Percentiles rank a stretch among this genome's conserved stretches.
Conservation (phyloP, 2,888 invertebrate genomes). For the Cerastis leucographa region DNA sequence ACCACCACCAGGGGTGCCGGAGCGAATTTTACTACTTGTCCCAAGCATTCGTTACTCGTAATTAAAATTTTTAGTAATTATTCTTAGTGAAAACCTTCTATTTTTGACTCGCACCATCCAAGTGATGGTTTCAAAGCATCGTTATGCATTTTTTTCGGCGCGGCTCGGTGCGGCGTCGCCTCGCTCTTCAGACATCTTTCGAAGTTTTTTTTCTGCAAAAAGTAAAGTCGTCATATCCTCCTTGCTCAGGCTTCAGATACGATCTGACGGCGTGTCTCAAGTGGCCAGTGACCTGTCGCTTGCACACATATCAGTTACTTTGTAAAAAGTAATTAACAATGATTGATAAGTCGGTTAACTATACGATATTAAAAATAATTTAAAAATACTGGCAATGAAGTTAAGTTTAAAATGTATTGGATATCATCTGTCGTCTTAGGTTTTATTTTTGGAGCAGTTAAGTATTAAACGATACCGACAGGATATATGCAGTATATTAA, state of each 20-base stretch:
- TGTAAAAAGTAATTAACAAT: constrained; percentile 67
- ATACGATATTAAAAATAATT: constrained; percentile 43
- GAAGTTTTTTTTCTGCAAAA: constrained; percentile 78
- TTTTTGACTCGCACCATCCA: constrained; percentile 70
- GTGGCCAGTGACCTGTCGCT: constrained; percentile 80
- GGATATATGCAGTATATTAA: constrained; percentile 44
- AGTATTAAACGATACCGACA: constrained; percentile 43
- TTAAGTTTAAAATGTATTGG: constrained; percentile 56
- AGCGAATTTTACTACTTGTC: constrained; percentile 17
- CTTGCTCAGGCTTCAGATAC: constrained; percentile 77
- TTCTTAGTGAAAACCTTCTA: constrained; percentile 65
- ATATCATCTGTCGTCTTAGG: constrained; percentile 36
- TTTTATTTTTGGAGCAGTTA: constrained; percentile 34
- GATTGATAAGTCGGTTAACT: constrained; percentile 63
- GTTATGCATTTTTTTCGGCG: constrained; percentile 83
- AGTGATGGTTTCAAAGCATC: constrained; percentile 75
- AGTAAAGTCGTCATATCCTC: constrained; percentile 84
- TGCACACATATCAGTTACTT: constrained; percentile 67
- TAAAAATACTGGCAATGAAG: constrained; percentile 54
- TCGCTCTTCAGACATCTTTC: constrained; percentile 85
- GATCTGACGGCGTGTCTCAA: constrained; percentile 82
- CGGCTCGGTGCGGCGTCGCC: constrained; percentile 71
- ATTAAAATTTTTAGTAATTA: constrained; percentile 55
- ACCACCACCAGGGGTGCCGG: background rate
- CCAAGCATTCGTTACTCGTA: constrained; percentile 31